Evolutionary conservation across 2,888 invertebrate species (phyloP).

Genomic region (Drosophila falleni): DNA sequence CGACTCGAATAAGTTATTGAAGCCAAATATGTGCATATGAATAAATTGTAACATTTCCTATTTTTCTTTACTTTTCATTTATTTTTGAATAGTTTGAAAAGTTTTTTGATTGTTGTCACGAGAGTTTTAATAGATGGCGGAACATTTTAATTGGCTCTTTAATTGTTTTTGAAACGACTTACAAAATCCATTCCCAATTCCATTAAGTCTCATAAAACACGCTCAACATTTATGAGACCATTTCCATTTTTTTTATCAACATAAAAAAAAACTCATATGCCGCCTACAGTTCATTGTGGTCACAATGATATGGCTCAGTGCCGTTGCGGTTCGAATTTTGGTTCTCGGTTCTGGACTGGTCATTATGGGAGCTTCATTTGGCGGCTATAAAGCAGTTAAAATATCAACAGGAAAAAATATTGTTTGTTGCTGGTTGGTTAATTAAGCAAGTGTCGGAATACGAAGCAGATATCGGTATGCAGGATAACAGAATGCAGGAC

Average conservation of each 20-base stretch:
- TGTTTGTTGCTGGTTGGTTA: constrained; percentile 56
- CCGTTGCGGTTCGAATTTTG: constrained; percentile 46
- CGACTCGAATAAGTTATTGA: neutral
- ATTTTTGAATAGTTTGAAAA: neutral
- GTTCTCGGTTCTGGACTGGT: constrained; percentile 28
- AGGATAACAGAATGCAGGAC: constrained; percentile 18
- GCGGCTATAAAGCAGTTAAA: constrained; percentile 49
- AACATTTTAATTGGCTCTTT: constrained; percentile 45
- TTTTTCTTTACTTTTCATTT: neutral
- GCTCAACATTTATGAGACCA: constrained; percentile 45
- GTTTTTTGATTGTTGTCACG: constrained; percentile 13
- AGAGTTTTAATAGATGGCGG: constrained; percentile 33
- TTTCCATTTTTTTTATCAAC: constrained; percentile 22
- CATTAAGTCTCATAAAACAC: constrained; percentile 49
- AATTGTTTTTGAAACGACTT: neutral
- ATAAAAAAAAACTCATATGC: constrained; percentile 39
- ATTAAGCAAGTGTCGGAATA: constrained; percentile 54
- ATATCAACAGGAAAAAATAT: constrained; percentile 25
- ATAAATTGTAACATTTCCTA: constrained; percentile 12
- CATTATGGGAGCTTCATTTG: constrained; percentile 59
- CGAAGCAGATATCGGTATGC: constrained; percentile 25
- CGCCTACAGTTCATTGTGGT: constrained; percentile 41
- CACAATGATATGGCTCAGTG: constrained; percentile 57
- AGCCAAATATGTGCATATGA: constrained; percentile 3
- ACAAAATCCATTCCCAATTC: constrained; percentile 16